These are phyloP conservation scores for Muntiacus reevesi DNA, from an alignment of 2,113 vertebrate species.

Conservation along the genomic window DNA sequence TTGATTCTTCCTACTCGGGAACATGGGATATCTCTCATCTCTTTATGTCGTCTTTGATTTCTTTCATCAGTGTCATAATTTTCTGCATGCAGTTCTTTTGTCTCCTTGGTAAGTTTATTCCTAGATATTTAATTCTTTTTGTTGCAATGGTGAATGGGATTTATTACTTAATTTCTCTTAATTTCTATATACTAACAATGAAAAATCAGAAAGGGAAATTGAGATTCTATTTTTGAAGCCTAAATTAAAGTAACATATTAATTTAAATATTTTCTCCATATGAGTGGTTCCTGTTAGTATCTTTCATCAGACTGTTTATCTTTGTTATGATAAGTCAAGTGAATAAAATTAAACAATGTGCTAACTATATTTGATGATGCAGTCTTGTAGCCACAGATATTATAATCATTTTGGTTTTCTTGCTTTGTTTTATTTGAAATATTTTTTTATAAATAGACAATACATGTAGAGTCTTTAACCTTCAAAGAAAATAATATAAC, in stretches of 20 bases:
- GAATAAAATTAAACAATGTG: not conserved
- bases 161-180: not conserved
- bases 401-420: not conserved
- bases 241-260: not conserved
- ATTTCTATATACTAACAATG: not conserved
- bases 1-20: not conserved
- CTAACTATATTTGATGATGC: not conserved
- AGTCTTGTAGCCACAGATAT: not conserved
- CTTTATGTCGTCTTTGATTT: not conserved
- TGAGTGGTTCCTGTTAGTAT: not conserved
- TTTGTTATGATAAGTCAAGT: not conserved
- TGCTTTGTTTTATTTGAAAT: not conserved
- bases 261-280: not conserved
- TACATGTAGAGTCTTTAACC: not conserved
- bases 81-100: not conserved
- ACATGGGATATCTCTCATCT: not conserved
- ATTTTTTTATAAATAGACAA: not conserved
- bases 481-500: slow-evolving; percentile 2
- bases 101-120: not conserved
- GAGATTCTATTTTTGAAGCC: not conserved
- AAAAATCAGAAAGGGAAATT: not conserved
- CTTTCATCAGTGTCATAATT: not conserved
- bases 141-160: not conserved
- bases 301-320: not conserved
- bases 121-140: not conserved